phyloP scores from a whole-genome alignment of 2,113 vertebrate genomes.

The Gobio gobio region DNA sequence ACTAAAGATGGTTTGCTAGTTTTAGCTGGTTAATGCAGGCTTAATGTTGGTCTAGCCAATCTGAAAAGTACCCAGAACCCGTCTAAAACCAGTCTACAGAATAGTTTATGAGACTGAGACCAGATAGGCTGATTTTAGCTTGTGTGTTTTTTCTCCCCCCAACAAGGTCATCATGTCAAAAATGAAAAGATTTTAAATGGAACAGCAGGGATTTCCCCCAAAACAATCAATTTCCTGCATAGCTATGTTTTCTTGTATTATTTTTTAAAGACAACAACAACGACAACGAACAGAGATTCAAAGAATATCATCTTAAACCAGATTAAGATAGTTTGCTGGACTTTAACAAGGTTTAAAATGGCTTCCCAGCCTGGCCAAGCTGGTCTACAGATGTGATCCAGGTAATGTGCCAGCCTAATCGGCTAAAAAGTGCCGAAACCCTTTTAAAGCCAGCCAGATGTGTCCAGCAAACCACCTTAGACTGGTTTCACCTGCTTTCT shows the following conservation, averaged over 20 bases:
- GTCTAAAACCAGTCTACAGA: neutral
- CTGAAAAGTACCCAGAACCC: too few relatives aligned
- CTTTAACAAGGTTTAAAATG: neutral
- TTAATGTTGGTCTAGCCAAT: too few relatives aligned
- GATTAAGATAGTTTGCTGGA: neutral
- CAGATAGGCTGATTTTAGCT: conserved; percentile 6
- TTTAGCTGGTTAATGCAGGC: neutral
- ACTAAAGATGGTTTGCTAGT: neutral
- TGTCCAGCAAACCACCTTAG: neutral
- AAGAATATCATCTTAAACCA: neutral
- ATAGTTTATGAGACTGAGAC: too few relatives aligned
- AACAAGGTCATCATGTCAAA: neutral
- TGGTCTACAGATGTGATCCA: neutral
- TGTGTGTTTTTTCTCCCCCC: neutral
- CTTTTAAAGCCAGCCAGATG: neutral
- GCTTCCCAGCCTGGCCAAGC: neutral
- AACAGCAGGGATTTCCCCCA: neutral
- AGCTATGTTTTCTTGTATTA: neutral
- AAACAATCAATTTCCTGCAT: neutral
- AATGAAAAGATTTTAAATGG: conserved; percentile 18
- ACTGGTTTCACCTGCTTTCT: neutral
- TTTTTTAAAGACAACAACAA: too few relatives aligned
- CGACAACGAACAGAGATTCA: neutral
- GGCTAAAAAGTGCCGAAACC: neutral
- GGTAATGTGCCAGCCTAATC: neutral